These are phyloP conservation scores for Thereva unica DNA, from an alignment of 2,888 invertebrate species.

Conservation along the genomic window DNA sequence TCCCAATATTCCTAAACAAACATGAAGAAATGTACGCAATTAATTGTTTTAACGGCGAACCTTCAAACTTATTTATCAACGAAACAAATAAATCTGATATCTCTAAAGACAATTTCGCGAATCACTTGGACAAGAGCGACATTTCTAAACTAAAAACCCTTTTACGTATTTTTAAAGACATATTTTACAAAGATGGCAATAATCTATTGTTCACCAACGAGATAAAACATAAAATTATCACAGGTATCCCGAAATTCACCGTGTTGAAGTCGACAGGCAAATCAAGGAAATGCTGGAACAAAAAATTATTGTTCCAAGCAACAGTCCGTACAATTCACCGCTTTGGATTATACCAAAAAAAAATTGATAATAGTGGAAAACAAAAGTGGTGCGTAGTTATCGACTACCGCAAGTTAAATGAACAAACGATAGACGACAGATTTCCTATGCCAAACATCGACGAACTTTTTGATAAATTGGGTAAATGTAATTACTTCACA, in stretches of 20 bases:
- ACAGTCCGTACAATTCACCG: no score
- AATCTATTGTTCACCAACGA: conserved; percentile 23
- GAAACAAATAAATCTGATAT: not conserved
- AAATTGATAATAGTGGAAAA: no score
- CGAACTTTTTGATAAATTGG: no score
- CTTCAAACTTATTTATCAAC: not conserved
- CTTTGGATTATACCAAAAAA: no score
- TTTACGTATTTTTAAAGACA: not conserved
- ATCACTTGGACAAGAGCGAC: not conserved
- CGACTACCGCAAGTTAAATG: no score
- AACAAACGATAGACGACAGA: no score
- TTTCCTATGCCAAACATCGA: no score
- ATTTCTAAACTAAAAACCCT: not conserved
- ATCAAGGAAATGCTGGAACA: no score
- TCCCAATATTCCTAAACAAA: conserved; percentile 5
- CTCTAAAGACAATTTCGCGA: conserved; percentile 2
- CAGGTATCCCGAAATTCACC: conserved; percentile 20
- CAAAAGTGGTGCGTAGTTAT: no score
- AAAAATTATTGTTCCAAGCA: no score
- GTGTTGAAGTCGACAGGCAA: no score
- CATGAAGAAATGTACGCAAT: not conserved
- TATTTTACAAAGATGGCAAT: conserved; percentile 28
- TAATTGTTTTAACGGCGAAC: not conserved
- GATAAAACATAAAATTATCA: conserved; percentile 33
- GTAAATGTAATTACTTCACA: no score